Base-by-base conservation (phyloP, 2,797 vertebrate genomes). In the Betta splendens region DNA sequence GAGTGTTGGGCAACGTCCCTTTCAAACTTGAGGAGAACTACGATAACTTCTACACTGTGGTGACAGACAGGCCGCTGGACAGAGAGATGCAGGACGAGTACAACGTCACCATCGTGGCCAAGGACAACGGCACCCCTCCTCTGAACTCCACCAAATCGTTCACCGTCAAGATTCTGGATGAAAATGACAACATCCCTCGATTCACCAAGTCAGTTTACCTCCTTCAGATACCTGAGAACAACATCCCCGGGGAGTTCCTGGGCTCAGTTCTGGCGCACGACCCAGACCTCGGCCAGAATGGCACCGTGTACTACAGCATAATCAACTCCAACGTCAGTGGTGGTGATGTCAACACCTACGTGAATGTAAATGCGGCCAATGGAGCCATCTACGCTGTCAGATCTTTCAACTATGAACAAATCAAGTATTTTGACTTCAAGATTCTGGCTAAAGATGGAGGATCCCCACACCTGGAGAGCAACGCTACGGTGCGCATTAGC, bases 361-460 rank as follows among this genome's bases (percentile, higher is more conserved):
- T 99, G 32, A 98, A 97, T 0, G 96, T 99, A 35, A 99, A 99
- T 64, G 96, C 97, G 20, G 96, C 97, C 17, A 99, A 98, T 42
- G 98, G 98, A 61, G 98, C 98, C 78, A 97, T 99, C 55, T 99
- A 99, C 0, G 98, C 98, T 6, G 91, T 99, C 58, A 92, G 98
- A 64, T 98, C 96, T 65, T 99, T 99, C 71, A 99, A 99, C 87
- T 98, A 98, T 0, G 98, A 99, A 61, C 98, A 98, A 75, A 98
- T 97, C 33, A 98, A 98, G 53, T 96, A 96, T 64, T 99, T 99
- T 72, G 97, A 98, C 81, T 99, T 99, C 67, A 97, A 96, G 0
- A 95, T 99, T 43, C 89, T 98, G 26, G 98, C 98, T 9, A 97
- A 94, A 86, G 98, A 99, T 86, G 95, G 95, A 0, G 98, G 98